Evolutionary conservation across 2,113 vertebrate species (phyloP), one percentile per base, ranked within the genome.

Genomic region (Scortum barcoo): DNA sequence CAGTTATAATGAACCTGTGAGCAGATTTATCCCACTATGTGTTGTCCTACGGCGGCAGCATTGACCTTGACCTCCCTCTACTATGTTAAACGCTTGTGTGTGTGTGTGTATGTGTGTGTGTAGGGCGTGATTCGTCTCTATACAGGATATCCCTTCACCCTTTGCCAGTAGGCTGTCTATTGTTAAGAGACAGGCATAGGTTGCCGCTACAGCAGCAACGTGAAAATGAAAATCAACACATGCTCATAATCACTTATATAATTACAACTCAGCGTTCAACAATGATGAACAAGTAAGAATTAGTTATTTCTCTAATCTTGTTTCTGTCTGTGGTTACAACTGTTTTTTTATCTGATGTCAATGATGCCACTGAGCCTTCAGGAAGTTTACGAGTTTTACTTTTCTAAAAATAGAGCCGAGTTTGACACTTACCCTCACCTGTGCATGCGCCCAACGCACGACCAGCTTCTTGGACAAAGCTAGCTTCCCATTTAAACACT

Each of bases 391-490:
- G 24, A 17, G 51, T 13, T 76, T 30, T 17, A 13, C 10, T 70
- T 28, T 66, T 67, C 42, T n/a, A 6, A 51, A 76, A 50, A 24
- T 26, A 13, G 16, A 28, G 20, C 36, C 3, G 19, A 51, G 61
- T 57, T 62, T 38, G 30, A 90, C 77, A 93, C 95, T 94, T 86
- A 99, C 98, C 97, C 97, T 99, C 86, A 99, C 97, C 91, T 99
- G 98, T 57, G 98, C 98, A 0, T 99, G 98, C 7, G 98, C 98
- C 98, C 98, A 99, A 24, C 97, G 96, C 71, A 99, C 98, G 57
- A 99, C 97, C 89, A 99, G 65, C 71, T 98, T 99, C 95, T 99
- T 99, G n/a, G 97, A 98, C 84, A 99, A 94, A 24, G 98, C 98
- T 88, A 99, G 93, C 84, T 99, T 99, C 80, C 98, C 98, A 86